Evolutionary conservation across 2,888 invertebrate species (phyloP), one percentile per base, ranked within the genome.

Genomic region (Tinea semifulvella): DNA sequence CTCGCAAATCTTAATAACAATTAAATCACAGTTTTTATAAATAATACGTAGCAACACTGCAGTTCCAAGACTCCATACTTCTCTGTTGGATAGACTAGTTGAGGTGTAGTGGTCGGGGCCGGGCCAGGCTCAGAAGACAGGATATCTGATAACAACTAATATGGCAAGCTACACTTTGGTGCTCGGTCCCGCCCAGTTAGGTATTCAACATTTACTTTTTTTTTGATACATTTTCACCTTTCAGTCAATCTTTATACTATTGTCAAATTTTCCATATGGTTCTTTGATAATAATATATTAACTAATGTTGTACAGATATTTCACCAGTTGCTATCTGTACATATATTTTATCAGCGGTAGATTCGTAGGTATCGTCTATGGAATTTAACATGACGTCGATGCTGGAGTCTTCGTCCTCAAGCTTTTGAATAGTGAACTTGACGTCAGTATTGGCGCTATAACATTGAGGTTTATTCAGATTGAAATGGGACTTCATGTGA

Each of bases 401-500:
- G 19, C 31, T 35, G 6, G 19, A 31, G 6, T 59, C 57, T 42
- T 72, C 71, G 44, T 74, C 75, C 46, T 82, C 77, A 35, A 81
- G 52, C 58, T 81, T 80, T 47, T 68, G 76, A 46, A 85, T 72
- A 49, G 76, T 82, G 53, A 87, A 79, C 56, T 82, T 84, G 48
- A 87, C 74, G 47, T 83, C 81, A 57, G 86, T 83, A 57, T 84
- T 85, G 50, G 83, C 83, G 57, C 84, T 83, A 57, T 76, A 88
- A 55, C 85, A 85, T 56, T 88, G 87, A 1, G 86, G 79, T 60
- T 85, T 86, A 56, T 82, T 83, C 46, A 80, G 80, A 53, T 70
- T 69, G 60, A 94, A 92, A 65, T 94, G 94, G 44, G 91, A 80
- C 59, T 90, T 88, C 28, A 88, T 82, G 67, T 95, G 95, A 55